Evolutionary conservation across 2,888 invertebrate species (phyloP), one percentile per base, ranked within the genome.

Genomic region (Xanthorhoe spadicearia): DNA sequence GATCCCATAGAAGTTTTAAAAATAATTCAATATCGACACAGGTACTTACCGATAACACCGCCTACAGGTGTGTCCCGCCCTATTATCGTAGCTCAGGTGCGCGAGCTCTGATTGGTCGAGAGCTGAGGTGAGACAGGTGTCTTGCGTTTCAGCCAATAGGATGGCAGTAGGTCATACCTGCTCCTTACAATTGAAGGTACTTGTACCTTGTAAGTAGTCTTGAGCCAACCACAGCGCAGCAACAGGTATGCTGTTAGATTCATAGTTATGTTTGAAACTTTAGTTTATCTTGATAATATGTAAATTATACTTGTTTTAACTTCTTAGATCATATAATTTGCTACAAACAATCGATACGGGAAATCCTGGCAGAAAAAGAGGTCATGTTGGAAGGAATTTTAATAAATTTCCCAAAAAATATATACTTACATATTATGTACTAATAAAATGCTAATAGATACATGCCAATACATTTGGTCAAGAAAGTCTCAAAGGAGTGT

Each of bases 51-150:
- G 18, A 54, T 61, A 61, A 54, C 52, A 15, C 58, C 71, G 64
- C 68, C 71, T 67, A 13, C 70, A 70, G 68, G 70, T 70, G 63
- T 38, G 62, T 52, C 55, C 66, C 84, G 87, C 89, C 89, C 82
- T 70, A 60, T 53, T 68, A 83, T 83, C 78, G 83, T 86, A 77
- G 74, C 55, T 74, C 90, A 90, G 90, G 90, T 90, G 84, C 62
- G 77, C 73, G 58, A 63, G 60, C 63, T 28, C 70, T 68, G 68
- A 90, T 90, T 89, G 90, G 87, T 56, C 59, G 78, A 77, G 71
- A 67, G 64, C 19, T 54, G 58, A 80, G 77, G 83, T 82, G 74
- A 85, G 83, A 78, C 88, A 89, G 87, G 88, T 89, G 79, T 77
- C 79, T 75, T 50, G 43, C 7, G 19, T 8, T 9, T 50, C 63